Evolutionary conservation across 2,888 invertebrate genomes (phyloP).

Genomic region (Ophion obscuratus): DNA sequence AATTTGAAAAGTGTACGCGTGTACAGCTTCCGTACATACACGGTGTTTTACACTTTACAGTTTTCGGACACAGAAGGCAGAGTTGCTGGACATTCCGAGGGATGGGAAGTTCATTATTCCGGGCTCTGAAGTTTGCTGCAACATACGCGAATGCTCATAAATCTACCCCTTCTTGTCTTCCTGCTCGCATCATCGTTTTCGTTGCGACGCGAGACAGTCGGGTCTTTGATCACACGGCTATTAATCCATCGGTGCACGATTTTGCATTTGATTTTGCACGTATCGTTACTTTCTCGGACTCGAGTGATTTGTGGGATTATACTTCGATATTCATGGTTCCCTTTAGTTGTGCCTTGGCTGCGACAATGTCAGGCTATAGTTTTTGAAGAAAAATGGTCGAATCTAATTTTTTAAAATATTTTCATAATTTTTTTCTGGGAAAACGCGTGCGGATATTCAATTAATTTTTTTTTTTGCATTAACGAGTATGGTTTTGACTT

Average conservation of each 20-base stretch:
- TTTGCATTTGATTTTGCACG: neutral
- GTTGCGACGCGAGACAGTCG: neutral
- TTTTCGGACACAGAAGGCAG: neutral
- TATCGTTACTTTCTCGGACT: neutral
- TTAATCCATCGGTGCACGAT: neutral
- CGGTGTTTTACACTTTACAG: neutral
- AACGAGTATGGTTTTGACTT: too few relatives aligned
- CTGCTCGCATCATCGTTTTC: neutral
- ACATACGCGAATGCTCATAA: constrained; percentile 2
- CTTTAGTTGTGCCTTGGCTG: neutral
- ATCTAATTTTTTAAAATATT: too few relatives aligned
- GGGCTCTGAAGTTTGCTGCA: neutral
- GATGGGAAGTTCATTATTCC: neutral
- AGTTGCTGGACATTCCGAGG: neutral
- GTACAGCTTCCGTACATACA: too few relatives aligned
- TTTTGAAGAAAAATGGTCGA: too few relatives aligned
- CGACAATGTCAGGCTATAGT: neutral
- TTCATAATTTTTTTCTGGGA: too few relatives aligned
- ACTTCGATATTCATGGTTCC: neutral
- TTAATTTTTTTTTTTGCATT: too few relatives aligned
- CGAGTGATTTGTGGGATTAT: neutral
- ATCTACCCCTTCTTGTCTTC: neutral
- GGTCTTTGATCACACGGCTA: neutral
- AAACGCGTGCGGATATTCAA: too few relatives aligned
- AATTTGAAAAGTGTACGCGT: neutral